These are phyloP conservation scores for Teinopalpus imperialis DNA, from an alignment of 2,888 invertebrate species.

Conservation along the genomic window DNA sequence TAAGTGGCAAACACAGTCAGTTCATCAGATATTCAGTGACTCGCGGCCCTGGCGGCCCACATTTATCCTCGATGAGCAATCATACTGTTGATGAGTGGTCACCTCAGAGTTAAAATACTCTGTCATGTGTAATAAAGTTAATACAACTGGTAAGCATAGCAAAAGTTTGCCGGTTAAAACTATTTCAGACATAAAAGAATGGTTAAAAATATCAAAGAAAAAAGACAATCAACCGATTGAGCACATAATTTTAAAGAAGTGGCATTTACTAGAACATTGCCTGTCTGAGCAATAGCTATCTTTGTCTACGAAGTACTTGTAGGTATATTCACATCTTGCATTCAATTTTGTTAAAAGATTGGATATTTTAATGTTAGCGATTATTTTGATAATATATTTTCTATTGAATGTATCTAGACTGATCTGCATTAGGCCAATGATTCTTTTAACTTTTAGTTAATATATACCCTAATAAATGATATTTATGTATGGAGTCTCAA, in stretches of 20 bases:
- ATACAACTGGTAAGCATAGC: no score
- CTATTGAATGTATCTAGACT: no score
- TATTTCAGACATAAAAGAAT: slow-evolving; percentile 14
- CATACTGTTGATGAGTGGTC: no score
- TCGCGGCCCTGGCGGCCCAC: no score
- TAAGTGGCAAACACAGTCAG: no score
- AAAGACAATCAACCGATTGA: slow-evolving; percentile 37
- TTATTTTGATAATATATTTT: slow-evolving; percentile 7
- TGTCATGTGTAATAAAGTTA: background rate
- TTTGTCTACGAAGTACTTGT: slow-evolving; percentile 33
- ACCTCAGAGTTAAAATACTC: no score
- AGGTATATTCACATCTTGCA: slow-evolving; percentile 29
- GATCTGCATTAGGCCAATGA: no score
- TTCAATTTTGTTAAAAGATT: slow-evolving; percentile 27
- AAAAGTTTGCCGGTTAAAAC: background rate
- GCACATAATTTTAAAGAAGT: slow-evolving; percentile 44
- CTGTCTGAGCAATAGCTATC: slow-evolving; percentile 46
- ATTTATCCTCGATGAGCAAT: no score
- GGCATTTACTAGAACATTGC: slow-evolving; percentile 57
- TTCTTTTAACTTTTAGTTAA: no score
- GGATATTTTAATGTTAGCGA: slow-evolving; percentile 20
- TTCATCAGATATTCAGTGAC: no score
- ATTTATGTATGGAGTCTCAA: no score
- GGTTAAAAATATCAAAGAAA: slow-evolving; percentile 10
- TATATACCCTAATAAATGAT: no score